Base-by-base conservation (phyloP, 1,140 invertebrate genomes). In the Battus philenor region DNA sequence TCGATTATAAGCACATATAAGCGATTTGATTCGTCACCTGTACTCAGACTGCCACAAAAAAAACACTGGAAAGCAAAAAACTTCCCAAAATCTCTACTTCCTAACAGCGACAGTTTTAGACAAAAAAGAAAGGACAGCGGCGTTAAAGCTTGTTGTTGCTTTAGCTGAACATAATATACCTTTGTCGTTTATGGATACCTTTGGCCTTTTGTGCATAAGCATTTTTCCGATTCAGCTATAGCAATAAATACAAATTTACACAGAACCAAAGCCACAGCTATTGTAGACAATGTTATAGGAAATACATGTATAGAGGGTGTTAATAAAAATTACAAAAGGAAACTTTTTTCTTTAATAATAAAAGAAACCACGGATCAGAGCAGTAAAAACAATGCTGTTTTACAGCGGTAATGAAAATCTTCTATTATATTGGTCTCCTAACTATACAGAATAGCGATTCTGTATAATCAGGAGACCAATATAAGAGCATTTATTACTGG, bases 331-430 rank as follows among this genome's bases (percentile, higher is more conserved):
- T n/a, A n/a, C n/a, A n/a, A n/a, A n/a, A n/a, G n/a, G n/a, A n/a
- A n/a, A n/a, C n/a, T n/a, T n/a, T n/a, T n/a, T n/a, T n/a, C n/a
- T n/a, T n/a, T n/a, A n/a, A n/a, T n/a, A n/a, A 20, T 20, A 6
- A 20, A 20, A 3, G 18, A 20, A 6, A 20, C 18, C 2, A 20
- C 18, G 18, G 18, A 20, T 20, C 18, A 54, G 54, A 56, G 50
- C 57, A 55, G 56, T 56, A 57, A 67, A 63, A 59, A 53, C 44
- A 57, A 61, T 59, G 64, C 54, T 55, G 54, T 58, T 67, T 54
- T 39, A 39, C 45, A 44, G 47, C 17, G 22, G 46, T 44, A 54
- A 50, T 47, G 29, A 50, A 38, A 56, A 56, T 51, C 50, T 62
- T 58, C 54, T 56, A n/a, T n/a, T n/a, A n/a, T n/a, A n/a, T n/a